phyloP scores from a whole-genome alignment of 1,140 invertebrate species.

The Chironomus tepperi region DNA sequence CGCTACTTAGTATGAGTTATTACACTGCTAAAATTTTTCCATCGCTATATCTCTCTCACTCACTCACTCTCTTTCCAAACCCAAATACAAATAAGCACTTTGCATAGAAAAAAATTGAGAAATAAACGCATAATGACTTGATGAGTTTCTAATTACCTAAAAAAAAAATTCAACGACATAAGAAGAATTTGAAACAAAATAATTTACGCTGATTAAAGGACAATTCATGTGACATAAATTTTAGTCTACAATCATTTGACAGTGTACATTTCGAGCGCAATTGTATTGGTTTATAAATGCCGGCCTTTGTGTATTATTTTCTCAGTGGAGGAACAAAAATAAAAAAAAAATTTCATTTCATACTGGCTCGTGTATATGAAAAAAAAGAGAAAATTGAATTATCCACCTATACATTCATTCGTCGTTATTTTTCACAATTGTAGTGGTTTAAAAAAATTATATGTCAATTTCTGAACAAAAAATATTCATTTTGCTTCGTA shows the following conservation, averaged over 20 bases:
- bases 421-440: slow-evolving; percentile 7
- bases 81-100: background rate
- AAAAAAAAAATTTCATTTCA: slow-evolving; percentile 4
- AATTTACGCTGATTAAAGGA: slow-evolving; percentile 16
- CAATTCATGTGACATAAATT: slow-evolving; percentile 17
- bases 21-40: slow-evolving; percentile 1
- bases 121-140: slow-evolving; percentile 12
- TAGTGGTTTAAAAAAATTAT: slow-evolving; percentile 23
- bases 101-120: background rate
- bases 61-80: background rate
- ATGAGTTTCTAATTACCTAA: slow-evolving; percentile 2
- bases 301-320: slow-evolving; percentile 22
- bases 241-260: slow-evolving; percentile 11
- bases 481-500: slow-evolving; percentile 21
- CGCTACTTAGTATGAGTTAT: background rate
- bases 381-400: slow-evolving; percentile 24
- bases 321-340: background rate
- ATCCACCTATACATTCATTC: slow-evolving; percentile 16
- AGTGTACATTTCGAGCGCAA: background rate
- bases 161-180: background rate
- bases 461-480: slow-evolving; percentile 23
- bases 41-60: background rate
- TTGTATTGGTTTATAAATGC: slow-evolving; percentile 17
- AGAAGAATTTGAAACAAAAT: background rate
- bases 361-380: slow-evolving; percentile 21